Conservation (phyloP, 2,888 invertebrate genomes). For the Synergus laeviventris region DNA sequence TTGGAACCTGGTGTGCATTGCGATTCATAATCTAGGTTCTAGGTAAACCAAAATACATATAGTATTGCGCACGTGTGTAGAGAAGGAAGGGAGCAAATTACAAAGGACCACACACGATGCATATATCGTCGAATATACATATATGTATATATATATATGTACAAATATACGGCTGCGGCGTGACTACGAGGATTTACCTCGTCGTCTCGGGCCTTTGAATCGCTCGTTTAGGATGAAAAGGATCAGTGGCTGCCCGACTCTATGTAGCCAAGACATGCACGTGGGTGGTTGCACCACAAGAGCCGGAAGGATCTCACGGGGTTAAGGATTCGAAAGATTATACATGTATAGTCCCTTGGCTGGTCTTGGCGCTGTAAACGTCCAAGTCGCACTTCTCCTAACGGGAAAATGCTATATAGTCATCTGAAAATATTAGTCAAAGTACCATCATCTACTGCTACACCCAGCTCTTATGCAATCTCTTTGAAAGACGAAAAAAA, state of each 20-base stretch:
- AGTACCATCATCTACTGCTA: conserved; percentile 20
- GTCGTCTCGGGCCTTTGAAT: conserved; percentile 66
- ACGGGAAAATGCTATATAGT: conserved; percentile 42
- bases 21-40: conserved; percentile 15
- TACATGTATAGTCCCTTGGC: conserved; percentile 39
- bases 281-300: conserved; percentile 67
- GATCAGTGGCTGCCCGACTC: conserved; percentile 64
- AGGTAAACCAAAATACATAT: not conserved
- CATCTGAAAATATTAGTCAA: not conserved
- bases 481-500: not conserved
- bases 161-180: conserved; percentile 67
- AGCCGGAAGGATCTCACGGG: conserved; percentile 65
- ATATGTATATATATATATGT: too few relatives aligned
- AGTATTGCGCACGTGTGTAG: not conserved
- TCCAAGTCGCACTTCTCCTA: conserved; percentile 52
- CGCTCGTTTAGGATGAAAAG: conserved; percentile 73
- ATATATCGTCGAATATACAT: conserved; percentile 44
- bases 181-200: conserved; percentile 70
- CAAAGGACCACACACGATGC: conserved; percentile 67
- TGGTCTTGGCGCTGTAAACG: conserved; percentile 52
- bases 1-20: not conserved
- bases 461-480: not conserved
- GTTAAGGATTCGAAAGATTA: conserved; percentile 57
- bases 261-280: conserved; percentile 55
- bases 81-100: conserved; percentile 59